phyloP scores from a whole-genome alignment of 2,113 vertebrate species.

The Aldabrachelys gigantea region DNA sequence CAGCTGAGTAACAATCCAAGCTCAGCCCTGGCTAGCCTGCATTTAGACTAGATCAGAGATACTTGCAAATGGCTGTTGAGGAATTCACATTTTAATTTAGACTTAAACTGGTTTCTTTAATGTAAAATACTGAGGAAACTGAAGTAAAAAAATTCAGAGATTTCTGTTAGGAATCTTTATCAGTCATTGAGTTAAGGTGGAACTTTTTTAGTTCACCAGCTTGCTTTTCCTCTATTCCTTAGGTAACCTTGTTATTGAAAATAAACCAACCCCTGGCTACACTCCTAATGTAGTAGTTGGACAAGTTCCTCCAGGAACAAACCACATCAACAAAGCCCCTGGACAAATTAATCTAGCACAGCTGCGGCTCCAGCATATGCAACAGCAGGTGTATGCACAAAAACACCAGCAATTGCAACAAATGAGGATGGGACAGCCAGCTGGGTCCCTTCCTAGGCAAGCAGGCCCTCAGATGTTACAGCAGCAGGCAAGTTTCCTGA shows the following conservation, averaged over 20 bases:
- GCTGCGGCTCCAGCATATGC: slow-evolving; percentile 97
- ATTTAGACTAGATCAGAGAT: neutral
- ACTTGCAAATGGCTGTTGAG: neutral
- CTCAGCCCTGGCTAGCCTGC: neutral
- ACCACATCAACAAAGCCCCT: slow-evolving; percentile 89
- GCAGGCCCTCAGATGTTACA: slow-evolving; percentile 88
- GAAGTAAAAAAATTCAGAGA: neutral
- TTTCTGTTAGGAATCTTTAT: neutral
- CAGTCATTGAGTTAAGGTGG: neutral
- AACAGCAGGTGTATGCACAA: slow-evolving; percentile 92
- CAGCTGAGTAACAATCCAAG: neutral
- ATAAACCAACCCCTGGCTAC: slow-evolving; percentile 87
- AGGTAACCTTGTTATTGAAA: slow-evolving; percentile 98
- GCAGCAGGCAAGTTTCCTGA: slow-evolving; percentile 84
- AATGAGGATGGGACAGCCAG: slow-evolving; percentile 93
- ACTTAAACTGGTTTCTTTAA: neutral
- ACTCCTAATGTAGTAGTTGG: slow-evolving; percentile 89
- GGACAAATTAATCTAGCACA: slow-evolving; percentile 98
- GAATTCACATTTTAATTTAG: neutral
- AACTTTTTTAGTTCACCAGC: neutral
- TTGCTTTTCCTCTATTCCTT: slow-evolving; percentile 47
- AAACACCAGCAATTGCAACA: slow-evolving; percentile 91
- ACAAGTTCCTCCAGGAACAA: slow-evolving; percentile 87
- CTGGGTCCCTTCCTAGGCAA: slow-evolving; percentile 87
- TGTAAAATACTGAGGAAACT: neutral